These are phyloP conservation scores for Chaenodraco wilsoni DNA, from an alignment of 2,797 vertebrate species.

Conservation along the genomic window DNA sequence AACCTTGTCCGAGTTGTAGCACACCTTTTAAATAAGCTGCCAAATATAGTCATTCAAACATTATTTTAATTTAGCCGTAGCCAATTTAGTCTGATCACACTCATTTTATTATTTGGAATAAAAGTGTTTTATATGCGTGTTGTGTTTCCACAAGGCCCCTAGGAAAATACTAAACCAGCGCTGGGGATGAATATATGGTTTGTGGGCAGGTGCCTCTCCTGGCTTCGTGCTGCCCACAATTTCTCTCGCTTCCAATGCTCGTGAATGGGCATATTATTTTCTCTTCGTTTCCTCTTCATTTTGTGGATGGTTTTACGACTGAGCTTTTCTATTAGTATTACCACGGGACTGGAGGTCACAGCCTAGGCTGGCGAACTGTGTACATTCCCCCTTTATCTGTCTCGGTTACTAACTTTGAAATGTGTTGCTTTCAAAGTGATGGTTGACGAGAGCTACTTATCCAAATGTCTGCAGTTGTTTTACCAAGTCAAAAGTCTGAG, in stretches of 20 bases:
- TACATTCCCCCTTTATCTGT: constrained; percentile 61
- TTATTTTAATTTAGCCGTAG: constrained; percentile 57
- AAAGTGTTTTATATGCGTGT: constrained; percentile 61
- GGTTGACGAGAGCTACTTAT: constrained; percentile 36
- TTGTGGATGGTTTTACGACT: constrained; percentile 66
- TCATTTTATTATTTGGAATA: constrained; percentile 76
- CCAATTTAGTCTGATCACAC: constrained; percentile 55
- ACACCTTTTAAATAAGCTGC: constrained; percentile 52
- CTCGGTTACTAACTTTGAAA: constrained; percentile 44
- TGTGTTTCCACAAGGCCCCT: constrained; percentile 72
- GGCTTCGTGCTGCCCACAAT: constrained; percentile 61
- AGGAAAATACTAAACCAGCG: constrained; percentile 62
- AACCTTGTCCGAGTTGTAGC: constrained; percentile 33
- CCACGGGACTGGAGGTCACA: constrained; percentile 60
- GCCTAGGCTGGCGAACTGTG: constrained; percentile 37
- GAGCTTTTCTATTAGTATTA: constrained; percentile 67
- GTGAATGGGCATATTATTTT: constrained; percentile 69
- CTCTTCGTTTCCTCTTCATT: constrained; percentile 60
- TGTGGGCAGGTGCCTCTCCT: constrained; percentile 76
- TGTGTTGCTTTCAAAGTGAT: constrained; percentile 29
- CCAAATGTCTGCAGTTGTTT: constrained; percentile 52
- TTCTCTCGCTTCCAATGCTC: constrained; percentile 54
- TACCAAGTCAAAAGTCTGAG: constrained; percentile 35
- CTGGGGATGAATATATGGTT: constrained; percentile 62
- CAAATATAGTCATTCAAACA: constrained; percentile 71